Conservation (phyloP, 2,888 invertebrate species). For the Brachynemurus nebulosus region DNA sequence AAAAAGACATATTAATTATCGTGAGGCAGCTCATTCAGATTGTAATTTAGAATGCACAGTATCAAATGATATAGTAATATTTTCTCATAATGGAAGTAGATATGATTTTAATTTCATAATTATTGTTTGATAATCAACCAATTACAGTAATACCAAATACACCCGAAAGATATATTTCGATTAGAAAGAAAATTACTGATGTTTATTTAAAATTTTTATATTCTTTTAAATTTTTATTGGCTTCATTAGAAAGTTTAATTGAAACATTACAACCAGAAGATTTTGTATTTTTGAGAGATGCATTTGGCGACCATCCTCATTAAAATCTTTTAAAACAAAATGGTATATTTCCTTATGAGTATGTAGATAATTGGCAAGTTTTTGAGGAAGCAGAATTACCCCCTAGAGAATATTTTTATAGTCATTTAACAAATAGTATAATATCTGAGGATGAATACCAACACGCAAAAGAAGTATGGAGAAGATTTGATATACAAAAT, state of each 20-base stretch:
- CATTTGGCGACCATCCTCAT: constrained; percentile 4
- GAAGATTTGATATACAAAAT: constrained; percentile 17
- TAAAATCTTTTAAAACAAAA: constrained; percentile 16
- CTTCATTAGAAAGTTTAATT: constrained; percentile 16
- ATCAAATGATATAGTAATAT: constrained; percentile 15
- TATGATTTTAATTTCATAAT: constrained; percentile 17
- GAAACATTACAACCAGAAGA: constrained; percentile 10
- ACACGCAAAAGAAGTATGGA: constrained; percentile 22
- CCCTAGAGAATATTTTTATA: constrained; percentile 16
- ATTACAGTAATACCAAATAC: constrained; percentile 16
- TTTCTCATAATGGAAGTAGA: constrained; percentile 17
- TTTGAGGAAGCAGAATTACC: constrained; percentile 13
- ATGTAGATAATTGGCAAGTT: constrained; percentile 13
- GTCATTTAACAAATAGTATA: constrained; percentile 12
- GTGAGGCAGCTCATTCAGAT: constrained; percentile 12
- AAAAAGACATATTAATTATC: constrained; percentile 13
- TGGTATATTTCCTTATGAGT: constrained; percentile 22
- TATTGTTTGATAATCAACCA: constrained; percentile 9
- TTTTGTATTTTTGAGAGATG: constrained; percentile 7
- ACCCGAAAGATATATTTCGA: constrained; percentile 21
- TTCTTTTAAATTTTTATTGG: constrained; percentile 18
- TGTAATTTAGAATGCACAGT: constrained; percentile 19
- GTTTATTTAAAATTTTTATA: constrained; percentile 15
- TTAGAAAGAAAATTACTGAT: constrained; percentile 11
- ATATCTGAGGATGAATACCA: constrained; percentile 16